Evolutionary conservation across 2,113 vertebrate species (phyloP), one percentile per base, ranked within the genome.

Genomic region (Cryptoleucopteryx plumbea): DNA sequence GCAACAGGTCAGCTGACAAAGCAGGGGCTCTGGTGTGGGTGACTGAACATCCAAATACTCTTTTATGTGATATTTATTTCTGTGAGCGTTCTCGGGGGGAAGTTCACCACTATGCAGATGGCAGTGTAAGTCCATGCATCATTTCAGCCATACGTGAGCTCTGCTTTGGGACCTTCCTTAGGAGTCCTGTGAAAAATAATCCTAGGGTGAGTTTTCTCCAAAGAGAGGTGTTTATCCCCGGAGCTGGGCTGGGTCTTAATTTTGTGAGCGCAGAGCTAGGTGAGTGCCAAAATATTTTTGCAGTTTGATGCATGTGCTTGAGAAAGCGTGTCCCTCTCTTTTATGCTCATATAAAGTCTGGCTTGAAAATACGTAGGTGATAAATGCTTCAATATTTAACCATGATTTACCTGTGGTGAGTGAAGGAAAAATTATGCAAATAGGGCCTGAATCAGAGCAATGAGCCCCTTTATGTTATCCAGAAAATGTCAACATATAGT

Each of bases 351-450:
- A 56, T 91, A 36, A 96, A 94, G 94, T 91, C 91, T 96, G 93
- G 70, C 97, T 97, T 82, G 94, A 85, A 96, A 95, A 86, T 88
- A 88, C 89, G 17, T 77, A 70, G 74, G 94, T 98, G 97, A 98
- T 97, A 96, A 98, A 98, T 97, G 96, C 96, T 91, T 94, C 97
- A 96, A 42, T 97, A 96, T 98, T 98, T 97, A 98, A 95, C 96
- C 36, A 10, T 96, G 97, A 98, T 98, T 98, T 98, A 98, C 97
- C 97, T 96, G 94, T 74, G 83, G 88, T 67, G 86, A 84, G 94
- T 92, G 96, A 92, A 97, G 94, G 92, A 55, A 96, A 93, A 98
- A 95, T 97, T 98, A 98, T 98, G 97, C 96, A 97, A 96, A 98
- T 95, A 53, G 89, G 75, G 47, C 47, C 93, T 79, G 96, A 97